These are phyloP conservation scores for Conger conger DNA, from an alignment of 2,113 vertebrate species.

Conservation along the genomic window DNA sequence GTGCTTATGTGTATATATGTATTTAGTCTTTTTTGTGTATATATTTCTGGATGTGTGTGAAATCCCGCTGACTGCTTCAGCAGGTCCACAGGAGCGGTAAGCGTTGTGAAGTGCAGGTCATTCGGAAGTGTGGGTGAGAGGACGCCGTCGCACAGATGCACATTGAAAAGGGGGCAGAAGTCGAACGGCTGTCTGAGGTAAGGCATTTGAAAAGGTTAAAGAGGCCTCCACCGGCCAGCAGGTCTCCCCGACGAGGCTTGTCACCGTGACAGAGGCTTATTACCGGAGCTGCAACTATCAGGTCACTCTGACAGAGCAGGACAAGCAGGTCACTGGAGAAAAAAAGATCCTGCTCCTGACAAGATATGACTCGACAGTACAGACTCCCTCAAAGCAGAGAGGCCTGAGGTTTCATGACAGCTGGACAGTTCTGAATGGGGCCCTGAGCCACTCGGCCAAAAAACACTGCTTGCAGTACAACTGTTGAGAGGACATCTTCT, in stretches of 20 bases:
- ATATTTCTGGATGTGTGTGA: too few species aligned
- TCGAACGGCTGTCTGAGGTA: neutral
- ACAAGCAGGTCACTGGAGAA: neutral
- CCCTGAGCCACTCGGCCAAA: too few species aligned
- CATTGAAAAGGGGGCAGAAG: neutral
- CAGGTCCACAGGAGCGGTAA: neutral
- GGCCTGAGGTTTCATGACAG: too few species aligned
- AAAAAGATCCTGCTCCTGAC: neutral
- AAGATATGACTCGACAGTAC: neutral
- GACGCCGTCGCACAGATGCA: too few species aligned
- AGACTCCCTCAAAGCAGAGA: neutral
- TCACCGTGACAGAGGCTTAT: neutral
- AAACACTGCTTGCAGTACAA: too few species aligned
- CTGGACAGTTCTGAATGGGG: too few species aligned
- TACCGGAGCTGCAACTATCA: neutral
- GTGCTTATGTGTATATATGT: too few species aligned
- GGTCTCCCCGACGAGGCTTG: neutral
- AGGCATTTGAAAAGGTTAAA: neutral
- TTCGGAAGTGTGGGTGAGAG: too few species aligned
- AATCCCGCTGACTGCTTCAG: neutral
- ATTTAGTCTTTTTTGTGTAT: too few species aligned
- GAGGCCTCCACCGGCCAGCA: neutral
- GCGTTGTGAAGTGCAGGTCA: neutral
- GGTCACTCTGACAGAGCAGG: neutral
- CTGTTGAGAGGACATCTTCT: too few species aligned